Percentiles rank a stretch among this genome's conserved stretches.
Evolutionary conservation across 2,797 vertebrate species (phyloP).

Genomic region (Carapus acus): DNA sequence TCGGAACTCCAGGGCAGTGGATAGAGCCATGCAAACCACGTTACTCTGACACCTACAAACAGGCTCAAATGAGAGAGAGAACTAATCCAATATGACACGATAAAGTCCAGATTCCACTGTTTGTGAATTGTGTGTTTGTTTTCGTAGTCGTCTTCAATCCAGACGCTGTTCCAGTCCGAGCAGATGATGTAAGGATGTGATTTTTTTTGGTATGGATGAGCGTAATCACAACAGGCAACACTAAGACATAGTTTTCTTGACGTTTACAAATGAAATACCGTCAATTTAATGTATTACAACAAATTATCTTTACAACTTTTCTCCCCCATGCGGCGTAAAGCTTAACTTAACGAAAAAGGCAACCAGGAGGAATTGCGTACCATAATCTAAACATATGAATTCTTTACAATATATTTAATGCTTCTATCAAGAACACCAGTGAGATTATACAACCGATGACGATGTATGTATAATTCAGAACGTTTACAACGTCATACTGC

Average conservation of each 20-base stretch:
- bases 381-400: conserved; percentile 59
- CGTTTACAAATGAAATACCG: conserved; percentile 59
- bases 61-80: too few species aligned
- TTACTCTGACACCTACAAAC: too few species aligned
- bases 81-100: too few species aligned
- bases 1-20: too few species aligned
- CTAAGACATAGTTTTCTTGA: conserved; percentile 58
- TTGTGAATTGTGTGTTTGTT: too few species aligned
- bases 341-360: conserved; percentile 29
- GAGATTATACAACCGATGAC: conserved; percentile 48
- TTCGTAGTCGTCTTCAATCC: not conserved
- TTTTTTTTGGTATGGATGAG: conserved; percentile 37
- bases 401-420: conserved; percentile 64
- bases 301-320: conserved; percentile 19
- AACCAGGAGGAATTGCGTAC: conserved; percentile 37
- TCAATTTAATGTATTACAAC: conserved; percentile 48
- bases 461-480: conserved; percentile 35
- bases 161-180: conserved; percentile 37
- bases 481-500: conserved; percentile 42
- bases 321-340: conserved; percentile 49
- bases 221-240: conserved; percentile 51
- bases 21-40: too few species aligned
- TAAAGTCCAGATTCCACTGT: conserved; percentile 24
- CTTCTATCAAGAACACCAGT: conserved; percentile 56
- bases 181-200: conserved; percentile 44